Evolutionary conservation across 2,113 vertebrate species (phyloP), one percentile per base, ranked within the genome.

Genomic region (Phycodurus eques): DNA sequence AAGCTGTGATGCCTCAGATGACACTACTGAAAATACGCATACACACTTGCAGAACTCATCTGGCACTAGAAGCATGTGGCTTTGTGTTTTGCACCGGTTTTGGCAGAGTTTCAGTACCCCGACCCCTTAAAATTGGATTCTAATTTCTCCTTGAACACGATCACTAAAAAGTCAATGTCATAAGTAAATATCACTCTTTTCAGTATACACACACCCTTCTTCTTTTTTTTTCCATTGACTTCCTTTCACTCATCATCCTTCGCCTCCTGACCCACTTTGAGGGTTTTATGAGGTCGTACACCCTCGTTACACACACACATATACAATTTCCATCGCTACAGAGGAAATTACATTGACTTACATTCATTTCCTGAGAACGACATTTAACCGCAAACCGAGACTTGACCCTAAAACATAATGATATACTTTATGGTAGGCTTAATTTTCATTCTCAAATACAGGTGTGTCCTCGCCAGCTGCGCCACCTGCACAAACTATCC

Each of bases 1-100:
- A 77, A 71, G 73, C 77, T 74, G 75, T n/a, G 72, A 86, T 57
- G 80, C 83, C 60, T 86, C 76, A 64, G 79, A 87, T 78, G 85
- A 86, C 80, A 80, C 83, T 76, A 74, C 85, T 88, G 79, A 75
- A 69, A 77, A 77, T 59, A 70, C 9, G 61, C 17, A 31, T 72
- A 59, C 72, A 69, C 53, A 61, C 72, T 42, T 35, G 59, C 46
- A 47, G 44, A 57, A 53, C 70, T 62, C 59, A 22, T 72, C 64
- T 75, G 56, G 62, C 44, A 72, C 13, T 78, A 68, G 72, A 20
- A 43, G 68, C 51, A 47, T 80, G 76, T 78, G 80, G 82, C 73
- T 85, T 78, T 51, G 72, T 79, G 72, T 82, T 73, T 81, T 8
- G 65, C 46, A 43, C 42, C 8, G 42, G 64, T 49, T 61, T 44